These are phyloP conservation scores for Distichodus sexfasciatus DNA, from an alignment of 2,797 vertebrate genomes.

Conservation along the genomic window DNA sequence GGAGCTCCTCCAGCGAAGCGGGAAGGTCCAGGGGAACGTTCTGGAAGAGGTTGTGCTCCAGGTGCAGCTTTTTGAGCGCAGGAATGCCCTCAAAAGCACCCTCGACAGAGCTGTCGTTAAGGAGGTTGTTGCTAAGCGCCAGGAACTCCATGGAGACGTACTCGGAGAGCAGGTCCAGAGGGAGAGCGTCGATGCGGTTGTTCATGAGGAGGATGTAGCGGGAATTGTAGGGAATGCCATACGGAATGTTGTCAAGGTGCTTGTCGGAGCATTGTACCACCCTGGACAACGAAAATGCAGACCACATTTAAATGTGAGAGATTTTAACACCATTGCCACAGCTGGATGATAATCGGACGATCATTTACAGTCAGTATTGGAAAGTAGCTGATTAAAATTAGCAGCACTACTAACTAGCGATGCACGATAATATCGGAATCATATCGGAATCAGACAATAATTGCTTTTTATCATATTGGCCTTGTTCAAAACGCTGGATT, in stretches of 20 bases:
- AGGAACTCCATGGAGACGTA: conserved; percentile 67
- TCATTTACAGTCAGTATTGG: too few relatives aligned
- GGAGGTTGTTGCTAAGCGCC: conserved; percentile 68
- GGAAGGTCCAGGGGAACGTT: conserved; percentile 60
- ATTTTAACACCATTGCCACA: background rate
- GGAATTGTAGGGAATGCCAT: conserved; percentile 67
- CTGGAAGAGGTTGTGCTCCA: conserved; percentile 58
- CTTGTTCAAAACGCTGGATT: too few relatives aligned
- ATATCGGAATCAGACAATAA: too few relatives aligned
- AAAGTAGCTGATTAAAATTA: too few relatives aligned
- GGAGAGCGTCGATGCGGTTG: conserved; percentile 65
- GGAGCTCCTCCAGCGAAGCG: conserved; percentile 61
- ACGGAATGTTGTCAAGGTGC: conserved; percentile 62
- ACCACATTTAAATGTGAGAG: too few relatives aligned
- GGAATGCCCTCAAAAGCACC: conserved; percentile 58
- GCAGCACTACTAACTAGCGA: too few relatives aligned
- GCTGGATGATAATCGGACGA: too few relatives aligned
- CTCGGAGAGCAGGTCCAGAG: conserved; percentile 61
- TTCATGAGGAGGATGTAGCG: conserved; percentile 72
- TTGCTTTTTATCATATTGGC: too few relatives aligned
- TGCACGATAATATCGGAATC: too few relatives aligned
- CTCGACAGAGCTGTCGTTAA: conserved; percentile 60
- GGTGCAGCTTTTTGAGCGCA: conserved; percentile 58
- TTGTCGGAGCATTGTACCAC: conserved; percentile 75
- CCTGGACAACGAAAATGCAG: too few relatives aligned